Evolutionary conservation across 2,113 vertebrate genomes (phyloP).

Genomic region (Chunga burmeisteri): DNA sequence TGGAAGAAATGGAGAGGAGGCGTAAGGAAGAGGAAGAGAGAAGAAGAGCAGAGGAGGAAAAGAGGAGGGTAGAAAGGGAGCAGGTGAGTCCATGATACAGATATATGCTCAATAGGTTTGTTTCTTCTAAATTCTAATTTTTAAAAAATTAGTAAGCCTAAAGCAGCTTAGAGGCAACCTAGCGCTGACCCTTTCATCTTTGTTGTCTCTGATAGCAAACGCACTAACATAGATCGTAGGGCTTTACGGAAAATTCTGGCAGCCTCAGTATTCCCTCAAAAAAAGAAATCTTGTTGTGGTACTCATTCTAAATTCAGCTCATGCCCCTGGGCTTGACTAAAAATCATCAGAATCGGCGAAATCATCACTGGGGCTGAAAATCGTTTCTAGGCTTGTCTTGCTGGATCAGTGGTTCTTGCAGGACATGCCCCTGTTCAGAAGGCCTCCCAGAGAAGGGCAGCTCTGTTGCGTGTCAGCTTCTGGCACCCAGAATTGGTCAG

Average conservation of each 20-base stretch:
- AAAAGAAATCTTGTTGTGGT: not conserved
- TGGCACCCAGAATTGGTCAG: not conserved
- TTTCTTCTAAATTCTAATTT: not conserved
- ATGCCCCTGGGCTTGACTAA: not conserved
- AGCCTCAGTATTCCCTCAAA: slow-evolving; percentile 19
- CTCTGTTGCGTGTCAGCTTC: not conserved
- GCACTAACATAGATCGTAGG: not conserved
- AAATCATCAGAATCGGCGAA: not conserved
- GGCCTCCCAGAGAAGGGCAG: not conserved
- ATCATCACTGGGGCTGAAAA: not conserved
- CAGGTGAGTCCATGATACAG: slow-evolving; percentile 79
- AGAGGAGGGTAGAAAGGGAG: slow-evolving; percentile 92
- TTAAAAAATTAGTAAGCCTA: not conserved
- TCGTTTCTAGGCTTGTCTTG: not conserved
- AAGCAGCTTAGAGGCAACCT: not conserved
- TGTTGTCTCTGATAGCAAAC: slow-evolving; percentile 20
- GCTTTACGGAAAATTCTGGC: slow-evolving; percentile 32
- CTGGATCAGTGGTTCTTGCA: slow-evolving; percentile 6
- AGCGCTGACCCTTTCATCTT: slow-evolving; percentile 23
- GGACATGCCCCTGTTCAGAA: not conserved
- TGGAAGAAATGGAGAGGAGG: slow-evolving; percentile 92
- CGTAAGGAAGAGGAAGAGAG: slow-evolving; percentile 96
- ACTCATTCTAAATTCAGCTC: slow-evolving; percentile 7
- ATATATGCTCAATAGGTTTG: not conserved
- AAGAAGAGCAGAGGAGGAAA: slow-evolving; percentile 92